Base-by-base conservation (phyloP, 2,888 invertebrate species). In the Andrena flavipes region DNA sequence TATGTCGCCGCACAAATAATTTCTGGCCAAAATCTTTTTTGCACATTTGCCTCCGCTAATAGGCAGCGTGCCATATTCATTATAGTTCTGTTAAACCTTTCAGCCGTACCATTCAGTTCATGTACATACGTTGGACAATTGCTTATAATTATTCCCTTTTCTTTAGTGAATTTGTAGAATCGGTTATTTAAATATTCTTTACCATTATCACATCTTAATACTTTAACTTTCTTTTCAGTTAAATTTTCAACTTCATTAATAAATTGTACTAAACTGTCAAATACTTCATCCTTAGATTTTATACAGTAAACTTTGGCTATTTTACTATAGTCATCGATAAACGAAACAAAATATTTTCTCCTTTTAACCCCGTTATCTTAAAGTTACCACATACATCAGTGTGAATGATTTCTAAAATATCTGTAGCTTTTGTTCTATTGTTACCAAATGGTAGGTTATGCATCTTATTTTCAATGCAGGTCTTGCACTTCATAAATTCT, bases 371-470 rank as follows among this genome's bases (percentile, higher is more conserved):
- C 2, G 54, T 42, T n/a, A 29, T 42, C 48, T 42, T 20, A 30
- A 60, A 33, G 8, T 2, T 33, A 33, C 33, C 33, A 8, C 33
- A 33, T 1, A 33, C 33, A 2, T 33, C 33, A 1, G 33, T 33
- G 16, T 74, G 71, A 8, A 74, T 29, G 0, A 67, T 20, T 23
- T 82, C 74, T 62, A 78, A 29, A 4, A 78, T 54, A 13, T 81
- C 72, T 0, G 51, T 72, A 0, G 82, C 83, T 77, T 23, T 33
- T 20, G 8, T 51, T 13, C 74, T 29, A 0, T 86, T 73, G 54
- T 86, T 89, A 48, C 82, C 48, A 70, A 89, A 87, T 0, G 77
- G 67, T 65, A 85, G 6, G 60, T 87, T 89, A 8, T 29, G 56
- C 84, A 80, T 79, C 51, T 85, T 78, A 51, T 80, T 82, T 23